Percentiles rank a stretch among this genome's conserved stretches.
These are phyloP conservation scores for Drosophila lowei DNA, from an alignment of 1,140 invertebrate genomes.

Conservation along the genomic window DNA sequence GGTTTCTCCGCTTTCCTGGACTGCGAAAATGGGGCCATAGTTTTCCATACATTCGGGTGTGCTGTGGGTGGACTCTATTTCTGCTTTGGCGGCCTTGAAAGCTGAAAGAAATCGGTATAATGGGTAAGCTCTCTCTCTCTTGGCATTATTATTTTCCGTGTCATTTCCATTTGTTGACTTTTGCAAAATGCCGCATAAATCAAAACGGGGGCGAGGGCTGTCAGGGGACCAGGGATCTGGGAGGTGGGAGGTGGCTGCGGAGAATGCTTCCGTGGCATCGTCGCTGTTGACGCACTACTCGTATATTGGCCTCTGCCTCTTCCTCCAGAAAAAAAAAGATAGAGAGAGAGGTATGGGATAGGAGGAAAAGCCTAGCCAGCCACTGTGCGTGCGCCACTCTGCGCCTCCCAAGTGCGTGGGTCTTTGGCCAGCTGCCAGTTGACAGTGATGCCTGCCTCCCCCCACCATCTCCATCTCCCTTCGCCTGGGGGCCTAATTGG, in stretches of 20 bases:
- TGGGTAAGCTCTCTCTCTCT: slow-evolving; percentile 5
- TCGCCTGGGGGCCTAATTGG: slow-evolving; percentile 31
- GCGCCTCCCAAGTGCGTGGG: slow-evolving; percentile 9
- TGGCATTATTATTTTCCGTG: slow-evolving; percentile 54
- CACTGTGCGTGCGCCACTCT: slow-evolving; percentile 45
- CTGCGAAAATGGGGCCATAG: no score
- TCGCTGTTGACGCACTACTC: slow-evolving; percentile 35
- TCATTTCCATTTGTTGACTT: slow-evolving; percentile 79
- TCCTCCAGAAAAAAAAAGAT: not conserved
- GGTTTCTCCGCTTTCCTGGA: no score
- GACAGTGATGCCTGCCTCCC: not conserved
- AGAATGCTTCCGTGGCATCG: slow-evolving; percentile 46
- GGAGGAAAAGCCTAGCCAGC: slow-evolving; percentile 9
- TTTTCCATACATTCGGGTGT: no score
- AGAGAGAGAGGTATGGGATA: not conserved
- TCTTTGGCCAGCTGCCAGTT: slow-evolving; percentile 49
- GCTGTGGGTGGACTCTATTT: no score
- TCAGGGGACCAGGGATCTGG: slow-evolving; percentile 16
- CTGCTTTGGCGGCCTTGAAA: slow-evolving; percentile 18
- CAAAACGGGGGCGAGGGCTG: slow-evolving; percentile 52
- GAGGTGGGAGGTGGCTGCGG: slow-evolving; percentile 4
- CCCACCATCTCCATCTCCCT: not conserved
- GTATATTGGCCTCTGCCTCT: not conserved
- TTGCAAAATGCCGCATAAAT: slow-evolving; percentile 75
- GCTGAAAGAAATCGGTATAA: slow-evolving; percentile 29